phyloP scores from a whole-genome alignment of 2,888 invertebrate species.

The Nymphalis polychloros region DNA sequence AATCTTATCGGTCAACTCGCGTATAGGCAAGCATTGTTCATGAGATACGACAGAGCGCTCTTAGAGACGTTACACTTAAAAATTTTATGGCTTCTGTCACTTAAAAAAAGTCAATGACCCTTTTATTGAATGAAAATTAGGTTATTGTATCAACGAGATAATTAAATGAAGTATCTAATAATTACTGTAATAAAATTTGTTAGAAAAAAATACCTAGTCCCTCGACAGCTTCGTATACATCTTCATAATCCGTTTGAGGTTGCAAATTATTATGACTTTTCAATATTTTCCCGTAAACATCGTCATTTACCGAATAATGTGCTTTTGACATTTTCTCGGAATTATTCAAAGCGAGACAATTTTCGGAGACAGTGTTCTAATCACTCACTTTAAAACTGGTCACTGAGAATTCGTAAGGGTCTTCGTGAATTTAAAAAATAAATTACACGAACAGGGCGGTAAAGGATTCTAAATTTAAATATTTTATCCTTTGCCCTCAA shows the following conservation, averaged over 20 bases:
- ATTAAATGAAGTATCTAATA: conserved; percentile 12
- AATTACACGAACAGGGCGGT: conserved; percentile 59
- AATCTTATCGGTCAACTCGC: conserved; percentile 45
- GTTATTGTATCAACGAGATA: conserved; percentile 20
- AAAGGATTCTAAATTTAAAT: conserved; percentile 78
- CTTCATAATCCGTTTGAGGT: conserved; percentile 63
- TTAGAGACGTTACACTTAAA: conserved; percentile 33
- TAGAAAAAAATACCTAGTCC: conserved; percentile 61
- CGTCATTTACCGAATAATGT: conserved; percentile 75
- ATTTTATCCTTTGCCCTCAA: conserved; percentile 57
- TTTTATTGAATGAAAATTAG: conserved; percentile 24
- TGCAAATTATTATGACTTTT: conserved; percentile 59
- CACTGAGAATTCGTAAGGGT: conserved; percentile 43
- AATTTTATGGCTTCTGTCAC: conserved; percentile 31
- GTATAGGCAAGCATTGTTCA: conserved; percentile 36
- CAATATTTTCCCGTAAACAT: conserved; percentile 73
- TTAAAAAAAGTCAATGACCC: conserved; percentile 20
- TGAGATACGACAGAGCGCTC: conserved; percentile 26
- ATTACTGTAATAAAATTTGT: neutral
- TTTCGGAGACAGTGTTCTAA: neutral
- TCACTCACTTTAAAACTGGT: conserved; percentile 45
- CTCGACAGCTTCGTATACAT: conserved; percentile 70
- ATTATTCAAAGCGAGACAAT: conserved; percentile 26
- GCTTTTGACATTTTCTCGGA: conserved; percentile 54
- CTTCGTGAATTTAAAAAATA: conserved; percentile 44